phyloP scores from a whole-genome alignment of 2,888 invertebrate species.

The Prenolepis imparis region DNA sequence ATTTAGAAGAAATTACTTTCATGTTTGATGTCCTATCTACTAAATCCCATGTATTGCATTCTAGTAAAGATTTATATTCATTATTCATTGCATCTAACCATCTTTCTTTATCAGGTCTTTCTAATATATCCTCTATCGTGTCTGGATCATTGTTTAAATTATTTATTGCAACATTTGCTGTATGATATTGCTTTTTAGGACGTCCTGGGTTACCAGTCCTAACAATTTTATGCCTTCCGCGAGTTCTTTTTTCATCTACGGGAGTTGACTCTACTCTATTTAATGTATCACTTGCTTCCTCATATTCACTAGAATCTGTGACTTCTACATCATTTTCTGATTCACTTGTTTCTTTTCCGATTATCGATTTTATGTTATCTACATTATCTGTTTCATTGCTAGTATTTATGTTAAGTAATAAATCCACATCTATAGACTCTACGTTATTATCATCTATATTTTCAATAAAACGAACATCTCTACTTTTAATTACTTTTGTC shows the following conservation, averaged over 20 bases:
- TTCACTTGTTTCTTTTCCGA: not conserved
- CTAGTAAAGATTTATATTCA: conserved; percentile 14
- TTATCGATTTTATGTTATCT: not conserved
- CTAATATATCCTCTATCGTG: not conserved
- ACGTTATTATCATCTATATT: not conserved
- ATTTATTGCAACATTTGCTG: too few species aligned
- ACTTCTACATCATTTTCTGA: not conserved
- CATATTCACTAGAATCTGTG: not conserved
- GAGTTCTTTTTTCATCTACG: not conserved
- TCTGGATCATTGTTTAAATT: not conserved
- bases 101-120: not conserved
- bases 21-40: not conserved
- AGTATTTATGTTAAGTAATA: not conserved
- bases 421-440: not conserved
- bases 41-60: conserved; percentile 18
- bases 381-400: not conserved
- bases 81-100: conserved; percentile 2
- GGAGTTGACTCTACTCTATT: not conserved
- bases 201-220: not conserved
- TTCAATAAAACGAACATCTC: conserved; percentile 25
- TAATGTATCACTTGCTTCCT: not conserved
- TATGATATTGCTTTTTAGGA: not conserved
- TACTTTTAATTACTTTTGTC: not conserved
- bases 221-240: not conserved
- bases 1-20: not conserved